Evolutionary conservation across 2,113 vertebrate species (phyloP).

Genomic region (Neodon shergylaensis): DNA sequence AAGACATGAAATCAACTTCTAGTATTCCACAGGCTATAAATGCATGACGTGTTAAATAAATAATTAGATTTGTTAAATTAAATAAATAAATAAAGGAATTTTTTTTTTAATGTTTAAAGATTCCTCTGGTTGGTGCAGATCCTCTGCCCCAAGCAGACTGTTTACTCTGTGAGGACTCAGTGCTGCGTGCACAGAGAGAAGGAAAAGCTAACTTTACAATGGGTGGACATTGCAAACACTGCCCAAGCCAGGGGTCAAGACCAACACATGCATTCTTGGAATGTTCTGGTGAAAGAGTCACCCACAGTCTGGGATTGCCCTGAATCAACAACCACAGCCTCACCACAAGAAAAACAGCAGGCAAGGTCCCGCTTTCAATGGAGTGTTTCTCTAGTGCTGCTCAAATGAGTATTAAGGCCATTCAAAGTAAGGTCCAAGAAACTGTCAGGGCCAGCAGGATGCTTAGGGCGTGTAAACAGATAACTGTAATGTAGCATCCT

Average conservation of each 20-base stretch:
- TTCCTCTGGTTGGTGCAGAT: neutral
- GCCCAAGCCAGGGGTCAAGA: neutral
- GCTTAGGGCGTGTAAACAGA: neutral
- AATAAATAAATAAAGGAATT: neutral
- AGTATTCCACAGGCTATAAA: neutral
- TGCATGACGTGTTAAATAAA: neutral
- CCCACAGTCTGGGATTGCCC: neutral
- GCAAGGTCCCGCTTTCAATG: neutral
- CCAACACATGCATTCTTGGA: neutral
- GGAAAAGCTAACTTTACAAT: neutral
- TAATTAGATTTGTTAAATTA: neutral
- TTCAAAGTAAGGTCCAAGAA: neutral
- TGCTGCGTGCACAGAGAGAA: neutral
- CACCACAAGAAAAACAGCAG: neutral
- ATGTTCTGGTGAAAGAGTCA: neutral
- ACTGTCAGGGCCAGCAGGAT: neutral
- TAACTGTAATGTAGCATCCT: neutral
- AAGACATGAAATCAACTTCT: conserved; percentile 11
- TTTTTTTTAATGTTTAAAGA: neutral
- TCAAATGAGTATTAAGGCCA: neutral
- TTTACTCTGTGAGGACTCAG: neutral
- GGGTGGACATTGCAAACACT: neutral
- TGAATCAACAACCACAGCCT: neutral
- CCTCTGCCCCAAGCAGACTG: neutral
- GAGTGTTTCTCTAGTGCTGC: neutral